These are phyloP conservation scores for Mus musculus DNA, from an alignment of 2,113 vertebrate genomes.

Conservation along the genomic window DNA sequence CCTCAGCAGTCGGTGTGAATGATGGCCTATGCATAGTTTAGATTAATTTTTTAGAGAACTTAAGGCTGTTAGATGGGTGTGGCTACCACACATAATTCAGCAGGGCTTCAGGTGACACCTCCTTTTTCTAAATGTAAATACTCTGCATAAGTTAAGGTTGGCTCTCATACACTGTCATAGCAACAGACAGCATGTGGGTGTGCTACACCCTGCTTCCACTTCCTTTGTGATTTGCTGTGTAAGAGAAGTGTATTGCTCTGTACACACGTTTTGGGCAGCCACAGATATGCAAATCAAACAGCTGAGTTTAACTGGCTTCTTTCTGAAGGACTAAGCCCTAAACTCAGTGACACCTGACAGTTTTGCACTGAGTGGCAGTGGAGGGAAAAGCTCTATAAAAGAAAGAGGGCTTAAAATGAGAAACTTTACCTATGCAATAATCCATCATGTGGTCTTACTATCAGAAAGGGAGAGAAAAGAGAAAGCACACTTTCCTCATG, in stretches of 20 bases:
- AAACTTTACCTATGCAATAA: not conserved
- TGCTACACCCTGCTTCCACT: not conserved
- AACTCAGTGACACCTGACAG: not conserved
- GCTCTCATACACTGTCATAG: not conserved
- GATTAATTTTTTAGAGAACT: not conserved
- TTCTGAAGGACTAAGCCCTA: slow-evolving; percentile 25
- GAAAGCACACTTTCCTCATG: not conserved
- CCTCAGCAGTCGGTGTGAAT: not conserved
- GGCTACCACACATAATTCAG: not conserved
- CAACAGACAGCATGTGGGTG: not conserved
- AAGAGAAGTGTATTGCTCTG: slow-evolving; percentile 52
- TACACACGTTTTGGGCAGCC: not conserved
- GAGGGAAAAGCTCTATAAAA: slow-evolving; percentile 11
- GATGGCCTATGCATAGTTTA: not conserved
- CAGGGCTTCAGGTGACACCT: not conserved
- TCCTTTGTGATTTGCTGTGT: not conserved
- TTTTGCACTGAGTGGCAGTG: slow-evolving; percentile 45
- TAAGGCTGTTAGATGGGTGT: not conserved
- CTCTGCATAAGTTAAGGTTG: not conserved
- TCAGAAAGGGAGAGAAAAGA: slow-evolving; percentile 20
- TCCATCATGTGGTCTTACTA: slow-evolving; percentile 43
- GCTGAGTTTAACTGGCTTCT: not conserved
- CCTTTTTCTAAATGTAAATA: not conserved
- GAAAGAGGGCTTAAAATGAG: slow-evolving; percentile 21
- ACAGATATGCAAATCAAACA: not conserved